These are phyloP conservation scores for Ischnura elegans DNA, from an alignment of 2,888 invertebrate genomes.

Conservation along the genomic window DNA sequence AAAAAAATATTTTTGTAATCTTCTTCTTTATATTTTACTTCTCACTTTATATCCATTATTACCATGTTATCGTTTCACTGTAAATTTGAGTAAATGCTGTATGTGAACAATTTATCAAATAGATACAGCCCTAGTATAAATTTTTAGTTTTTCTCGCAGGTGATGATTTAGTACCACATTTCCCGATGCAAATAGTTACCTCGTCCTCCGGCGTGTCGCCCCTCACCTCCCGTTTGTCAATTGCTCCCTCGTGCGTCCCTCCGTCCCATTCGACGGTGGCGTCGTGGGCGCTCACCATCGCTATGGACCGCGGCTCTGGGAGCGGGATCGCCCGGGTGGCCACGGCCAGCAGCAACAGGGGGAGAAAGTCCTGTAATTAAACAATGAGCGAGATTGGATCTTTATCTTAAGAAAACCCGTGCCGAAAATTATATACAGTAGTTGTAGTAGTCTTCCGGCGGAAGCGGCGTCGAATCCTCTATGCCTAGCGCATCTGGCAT, in stretches of 20 bases:
- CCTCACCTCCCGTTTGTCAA: background rate
- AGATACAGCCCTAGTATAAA: no score
- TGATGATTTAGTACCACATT: no score
- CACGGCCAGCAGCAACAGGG: background rate
- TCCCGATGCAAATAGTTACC: no score
- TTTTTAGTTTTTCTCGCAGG: no score
- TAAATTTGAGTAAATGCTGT: no score
- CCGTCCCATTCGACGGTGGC: background rate
- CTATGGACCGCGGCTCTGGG: conserved; percentile 25
- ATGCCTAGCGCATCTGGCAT: background rate
- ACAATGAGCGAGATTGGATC: background rate
- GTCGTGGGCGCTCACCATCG: background rate
- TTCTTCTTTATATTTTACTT: no score
- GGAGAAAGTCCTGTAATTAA: background rate
- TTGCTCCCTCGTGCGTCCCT: background rate
- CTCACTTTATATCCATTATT: no score
- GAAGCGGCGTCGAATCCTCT: background rate
- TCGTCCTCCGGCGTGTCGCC: background rate
- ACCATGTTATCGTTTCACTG: no score
- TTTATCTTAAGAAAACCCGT: background rate
- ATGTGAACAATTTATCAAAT: no score
- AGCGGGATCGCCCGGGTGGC: conserved; percentile 13
- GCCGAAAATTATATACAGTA: background rate
- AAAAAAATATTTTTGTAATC: no score
- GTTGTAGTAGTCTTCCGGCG: background rate